phyloP scores from a whole-genome alignment of 1,140 invertebrate species.

The Campoletis sonorensis region DNA sequence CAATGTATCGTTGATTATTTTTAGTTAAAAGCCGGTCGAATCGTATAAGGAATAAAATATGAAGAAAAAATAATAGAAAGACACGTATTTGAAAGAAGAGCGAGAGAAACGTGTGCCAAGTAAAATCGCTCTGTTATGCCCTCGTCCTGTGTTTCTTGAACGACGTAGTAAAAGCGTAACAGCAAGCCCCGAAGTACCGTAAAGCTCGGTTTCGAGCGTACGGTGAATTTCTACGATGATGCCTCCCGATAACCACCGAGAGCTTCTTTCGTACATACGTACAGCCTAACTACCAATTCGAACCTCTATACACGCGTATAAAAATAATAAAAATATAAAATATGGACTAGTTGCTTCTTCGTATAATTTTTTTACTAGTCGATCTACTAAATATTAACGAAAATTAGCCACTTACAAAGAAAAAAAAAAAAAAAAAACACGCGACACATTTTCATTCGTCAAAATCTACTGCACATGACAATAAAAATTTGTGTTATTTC shows the following conservation, averaged over 20 bases:
- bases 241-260: conserved; percentile 61
- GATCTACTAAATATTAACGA: too few species aligned
- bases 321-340: neutral
- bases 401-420: too few species aligned
- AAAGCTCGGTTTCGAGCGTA: conserved; percentile 72
- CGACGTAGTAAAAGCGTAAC: conserved; percentile 76
- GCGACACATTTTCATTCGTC: too few species aligned
- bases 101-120: conserved; percentile 20
- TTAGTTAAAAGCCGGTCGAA: too few species aligned
- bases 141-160: conserved; percentile 64
- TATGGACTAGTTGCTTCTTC: neutral
- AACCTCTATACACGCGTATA: neutral
- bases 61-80: neutral
- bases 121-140: conserved; percentile 60
- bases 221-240: conserved; percentile 72
- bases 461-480: too few species aligned
- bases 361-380: neutral
- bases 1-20: too few species aligned
- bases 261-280: conserved; percentile 25
- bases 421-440: too few species aligned
- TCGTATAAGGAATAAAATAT: neutral
- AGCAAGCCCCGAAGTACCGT: conserved; percentile 73
- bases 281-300: conserved; percentile 20
- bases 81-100: neutral
- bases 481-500: too few species aligned